Conservation (phyloP, 2,113 vertebrate genomes). For the Heteronetta atricapilla region DNA sequence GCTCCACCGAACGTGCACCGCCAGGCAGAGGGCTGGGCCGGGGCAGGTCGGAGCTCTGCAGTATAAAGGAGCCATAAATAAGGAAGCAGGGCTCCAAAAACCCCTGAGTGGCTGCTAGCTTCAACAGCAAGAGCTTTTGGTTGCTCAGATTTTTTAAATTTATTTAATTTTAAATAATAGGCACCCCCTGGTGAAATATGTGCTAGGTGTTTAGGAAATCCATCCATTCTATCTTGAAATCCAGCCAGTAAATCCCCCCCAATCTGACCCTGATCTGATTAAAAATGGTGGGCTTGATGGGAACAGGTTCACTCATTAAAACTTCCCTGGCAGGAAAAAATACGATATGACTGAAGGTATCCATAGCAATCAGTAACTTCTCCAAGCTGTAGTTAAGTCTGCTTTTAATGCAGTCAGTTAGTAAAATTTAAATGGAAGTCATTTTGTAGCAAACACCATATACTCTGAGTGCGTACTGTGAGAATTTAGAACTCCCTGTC, state of each 20-base stretch:
- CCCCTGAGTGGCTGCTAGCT: neutral
- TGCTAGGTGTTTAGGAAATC: neutral
- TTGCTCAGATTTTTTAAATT: neutral
- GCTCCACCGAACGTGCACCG: fast-evolving
- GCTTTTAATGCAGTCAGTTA: neutral
- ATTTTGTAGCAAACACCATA: neutral
- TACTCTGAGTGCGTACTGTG: neutral
- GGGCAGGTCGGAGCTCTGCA: neutral
- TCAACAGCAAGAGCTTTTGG: neutral
- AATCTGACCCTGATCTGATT: neutral
- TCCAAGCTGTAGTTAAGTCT: neutral
- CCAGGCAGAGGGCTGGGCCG: neutral
- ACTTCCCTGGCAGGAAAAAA: neutral
- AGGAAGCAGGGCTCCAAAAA: neutral
- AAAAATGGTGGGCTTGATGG: neutral
- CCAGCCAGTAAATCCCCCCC: neutral
- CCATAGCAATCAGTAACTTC: neutral
- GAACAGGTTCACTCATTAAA: neutral
- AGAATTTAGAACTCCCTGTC: neutral
- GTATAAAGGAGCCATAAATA: neutral
- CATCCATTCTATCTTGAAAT: neutral
- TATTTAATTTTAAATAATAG: too few relatives aligned
- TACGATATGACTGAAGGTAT: neutral
- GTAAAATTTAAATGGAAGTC: neutral
- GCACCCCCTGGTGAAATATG: neutral